A percentile compares a stretch with the other conserved stretches of the same genome.
Conservation (phyloP, 2,797 vertebrate genomes). For the Dromococcyx pavoninus region DNA sequence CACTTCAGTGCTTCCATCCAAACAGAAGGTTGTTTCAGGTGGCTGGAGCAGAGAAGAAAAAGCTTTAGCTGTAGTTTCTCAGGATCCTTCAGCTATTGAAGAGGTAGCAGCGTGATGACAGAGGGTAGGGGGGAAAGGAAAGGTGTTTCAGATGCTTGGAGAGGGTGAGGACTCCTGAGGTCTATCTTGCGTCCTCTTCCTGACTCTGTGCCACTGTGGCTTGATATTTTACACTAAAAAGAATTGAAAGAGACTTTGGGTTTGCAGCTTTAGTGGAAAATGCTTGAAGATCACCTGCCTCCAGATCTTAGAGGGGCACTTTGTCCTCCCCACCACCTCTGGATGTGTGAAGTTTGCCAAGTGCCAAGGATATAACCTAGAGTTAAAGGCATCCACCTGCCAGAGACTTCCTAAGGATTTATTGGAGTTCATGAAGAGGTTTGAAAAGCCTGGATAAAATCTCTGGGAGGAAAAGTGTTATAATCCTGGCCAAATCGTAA, state of each 20-base stretch:
- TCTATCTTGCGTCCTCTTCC: background rate
- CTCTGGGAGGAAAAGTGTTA: background rate
- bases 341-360: background rate
- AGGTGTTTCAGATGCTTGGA: background rate
- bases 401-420: background rate
- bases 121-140: background rate
- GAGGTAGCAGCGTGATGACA: background rate
- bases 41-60: background rate
- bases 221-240: background rate
- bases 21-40: constrained; percentile 33
- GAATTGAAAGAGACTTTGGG: background rate
- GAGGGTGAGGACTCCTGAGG: background rate
- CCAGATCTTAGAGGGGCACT: background rate
- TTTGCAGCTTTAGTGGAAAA: background rate
- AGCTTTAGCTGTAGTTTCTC: background rate
- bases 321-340: background rate
- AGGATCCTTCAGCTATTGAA: background rate
- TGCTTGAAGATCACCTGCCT: background rate
- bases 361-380: background rate
- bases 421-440: background rate
- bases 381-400: background rate
- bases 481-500: background rate
- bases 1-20: background rate
- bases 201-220: background rate
- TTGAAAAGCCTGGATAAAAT: constrained; percentile 1